Base-by-base conservation (phyloP, 2,888 invertebrate genomes). In the Dicycla oo region DNA sequence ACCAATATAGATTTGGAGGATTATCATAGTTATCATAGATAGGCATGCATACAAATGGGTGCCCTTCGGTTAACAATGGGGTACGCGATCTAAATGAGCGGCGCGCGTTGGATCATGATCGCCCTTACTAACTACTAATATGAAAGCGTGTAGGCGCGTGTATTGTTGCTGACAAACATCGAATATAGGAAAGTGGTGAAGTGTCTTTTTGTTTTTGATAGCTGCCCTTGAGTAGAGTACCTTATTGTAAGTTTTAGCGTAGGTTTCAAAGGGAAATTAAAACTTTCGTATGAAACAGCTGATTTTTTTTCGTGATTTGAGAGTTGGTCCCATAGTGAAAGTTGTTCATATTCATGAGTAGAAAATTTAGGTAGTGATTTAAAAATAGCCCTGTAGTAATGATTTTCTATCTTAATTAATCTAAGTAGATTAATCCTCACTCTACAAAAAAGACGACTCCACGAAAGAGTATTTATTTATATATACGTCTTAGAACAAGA, bases 21-120 rank as follows among this genome's bases (percentile, higher is more conserved):
- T 85, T 86, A 87, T 86, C 81, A 81, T 77, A 79, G 72, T 84
- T 84, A 86, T 81, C 75, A 80, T 74, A 81, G 72, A 81, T 68
- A 85, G 82, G 86, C 75, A 84, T 87, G 91, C 87, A 90, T 90
- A 90, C 88, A 85, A 88, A 90, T 87, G 66, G 64, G 58, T 65
- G 80, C 80, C 85, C 84, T 84, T 85, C 73, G 65, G 62, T 69
- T 80, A 73, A 89, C 88, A 88, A 87, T 88, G 81, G 84, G 80
- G 73, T 56, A 45, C 60, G 69, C 84, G 80, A 87, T 88, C 82
- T 85, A 83, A 88, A 90, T 88, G 85, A 87, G 74, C 74, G 80
- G 77, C 88, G 85, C 84, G 85, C 79, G 86, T 61, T 72, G 53
- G 84, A 76, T 86, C 86, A 82, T 80, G 81, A 73, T 74, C 69